phyloP scores from a whole-genome alignment of 2,888 invertebrate species.

The Pharmacophagus antenor region DNA sequence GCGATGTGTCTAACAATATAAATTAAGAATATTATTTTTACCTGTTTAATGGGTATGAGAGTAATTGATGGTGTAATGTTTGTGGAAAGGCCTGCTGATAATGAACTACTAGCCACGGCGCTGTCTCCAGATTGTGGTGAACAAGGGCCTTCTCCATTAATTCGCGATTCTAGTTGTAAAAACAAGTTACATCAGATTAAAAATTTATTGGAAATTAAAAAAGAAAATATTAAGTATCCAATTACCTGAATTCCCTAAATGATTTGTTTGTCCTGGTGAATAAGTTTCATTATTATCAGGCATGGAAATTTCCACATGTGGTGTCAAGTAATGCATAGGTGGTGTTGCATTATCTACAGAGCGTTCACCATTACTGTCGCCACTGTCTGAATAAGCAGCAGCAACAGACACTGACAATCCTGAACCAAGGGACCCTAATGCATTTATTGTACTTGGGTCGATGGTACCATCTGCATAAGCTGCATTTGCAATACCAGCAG shows the following conservation, averaged over 20 bases:
- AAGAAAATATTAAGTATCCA: slow-evolving; percentile 25
- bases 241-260: slow-evolving; percentile 61
- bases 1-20: no score
- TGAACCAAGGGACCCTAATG: slow-evolving; percentile 80
- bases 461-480: slow-evolving; percentile 80
- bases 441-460: slow-evolving; percentile 73
- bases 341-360: slow-evolving; percentile 93
- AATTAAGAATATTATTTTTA: slow-evolving; percentile 42
- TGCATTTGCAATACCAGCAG: slow-evolving; percentile 83
- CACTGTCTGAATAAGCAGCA: slow-evolving; percentile 91
- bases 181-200: slow-evolving; percentile 28
- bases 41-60: slow-evolving; percentile 92
- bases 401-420: slow-evolving; percentile 84
- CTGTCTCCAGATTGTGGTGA: slow-evolving; percentile 92
- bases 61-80: slow-evolving; percentile 92
- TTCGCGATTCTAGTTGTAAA: slow-evolving; percentile 62
- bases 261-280: slow-evolving; percentile 74
- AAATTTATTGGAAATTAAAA: slow-evolving; percentile 28
- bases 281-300: slow-evolving; percentile 89
- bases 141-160: slow-evolving; percentile 86
- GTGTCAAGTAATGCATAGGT: slow-evolving; percentile 94
- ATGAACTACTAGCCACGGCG: slow-evolving; percentile 87
- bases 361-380: slow-evolving; percentile 89
- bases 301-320: slow-evolving; percentile 95
- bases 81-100: slow-evolving; percentile 77